Evolutionary conservation across 2,113 vertebrate genomes (phyloP).

Genomic region (Aplodontia rufa): DNA sequence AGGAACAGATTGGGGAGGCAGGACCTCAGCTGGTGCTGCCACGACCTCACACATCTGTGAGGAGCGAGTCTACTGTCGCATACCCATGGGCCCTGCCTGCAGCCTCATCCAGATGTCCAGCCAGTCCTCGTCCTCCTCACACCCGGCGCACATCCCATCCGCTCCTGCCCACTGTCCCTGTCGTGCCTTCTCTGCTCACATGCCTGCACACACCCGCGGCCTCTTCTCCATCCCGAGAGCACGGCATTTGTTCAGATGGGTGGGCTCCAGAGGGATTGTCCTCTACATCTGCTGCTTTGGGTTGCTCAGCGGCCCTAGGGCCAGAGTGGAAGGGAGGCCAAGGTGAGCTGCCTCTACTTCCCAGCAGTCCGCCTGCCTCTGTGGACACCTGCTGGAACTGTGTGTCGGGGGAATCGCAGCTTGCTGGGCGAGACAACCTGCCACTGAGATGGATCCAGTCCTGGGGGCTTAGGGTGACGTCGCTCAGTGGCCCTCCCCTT

Average conservation of each 20-base stretch:
- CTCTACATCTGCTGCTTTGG: not conserved
- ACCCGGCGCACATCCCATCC: not conserved
- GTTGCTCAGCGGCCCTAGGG: not conserved
- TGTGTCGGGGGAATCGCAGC: not conserved
- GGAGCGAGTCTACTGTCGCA: no score
- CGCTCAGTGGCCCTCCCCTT: rapidly evolving
- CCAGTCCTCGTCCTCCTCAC: no score
- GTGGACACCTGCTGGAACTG: not conserved
- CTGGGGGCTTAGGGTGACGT: not conserved
- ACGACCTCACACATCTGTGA: no score
- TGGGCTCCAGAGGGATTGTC: not conserved
- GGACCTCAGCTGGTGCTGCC: rapidly evolving
- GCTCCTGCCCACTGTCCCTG: no score
- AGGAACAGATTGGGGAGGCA: not conserved
- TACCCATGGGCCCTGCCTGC: no score
- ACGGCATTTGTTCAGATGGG: not conserved
- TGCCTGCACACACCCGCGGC: no score
- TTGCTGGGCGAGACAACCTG: rapidly evolving
- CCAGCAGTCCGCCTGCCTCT: not conserved
- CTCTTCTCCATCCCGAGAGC: not conserved
- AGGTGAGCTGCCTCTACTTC: no score
- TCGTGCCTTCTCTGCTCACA: no score
- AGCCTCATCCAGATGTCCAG: no score
- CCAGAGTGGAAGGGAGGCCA: not conserved
- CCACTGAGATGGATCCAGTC: rapidly evolving